Evolutionary conservation across 2,113 vertebrate genomes (phyloP), one percentile per base, ranked within the genome.

Genomic region (Rhombomys opimus): DNA sequence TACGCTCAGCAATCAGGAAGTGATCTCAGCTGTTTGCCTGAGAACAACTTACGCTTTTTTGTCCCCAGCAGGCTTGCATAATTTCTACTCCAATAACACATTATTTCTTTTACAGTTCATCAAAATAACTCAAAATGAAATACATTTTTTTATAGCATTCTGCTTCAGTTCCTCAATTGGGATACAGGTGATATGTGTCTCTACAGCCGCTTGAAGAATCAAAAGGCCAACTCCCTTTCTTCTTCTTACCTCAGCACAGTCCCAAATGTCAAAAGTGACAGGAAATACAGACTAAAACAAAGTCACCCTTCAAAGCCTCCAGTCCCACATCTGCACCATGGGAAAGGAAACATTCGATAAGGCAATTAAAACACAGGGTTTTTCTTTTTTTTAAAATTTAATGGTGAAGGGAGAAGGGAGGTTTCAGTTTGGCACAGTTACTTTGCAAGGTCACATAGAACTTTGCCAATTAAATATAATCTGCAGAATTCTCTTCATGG

Each of bases 21-120:
- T 98, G 98, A 98, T 84, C 97, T 98, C 98, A 98, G n/a, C 95
- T 15, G 1, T 86, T 93, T 97, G 97, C 97, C 87, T 1, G 92
- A 96, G 76, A 97, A 54, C 96, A 98, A 98, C 97, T 98, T 98
- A 98, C 98, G 96, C 96, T 15, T 98, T 94, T 2, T 96, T 97
- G 89, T 98, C 97, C 96, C 97, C 96, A 95, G 97, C 98, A 98
- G 95, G 91, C 75, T 88, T 94, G 93, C 82, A 68, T 96, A 88
- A 93, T 89, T 98, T 97, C 94, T 96, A 97, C 23, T 89, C 94
- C 88, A 97, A 87, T 63, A 92, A 96, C 95, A 96, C 94, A 76
- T 38, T 92, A 57, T 93, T 93, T 0, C 52, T 96, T 94, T 81
- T 61, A 35, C 52, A 95, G 88, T 87, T 96, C 88, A 92, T 95